Conservation (phyloP, 2,797 vertebrate genomes). For the Danio albolineatus region DNA sequence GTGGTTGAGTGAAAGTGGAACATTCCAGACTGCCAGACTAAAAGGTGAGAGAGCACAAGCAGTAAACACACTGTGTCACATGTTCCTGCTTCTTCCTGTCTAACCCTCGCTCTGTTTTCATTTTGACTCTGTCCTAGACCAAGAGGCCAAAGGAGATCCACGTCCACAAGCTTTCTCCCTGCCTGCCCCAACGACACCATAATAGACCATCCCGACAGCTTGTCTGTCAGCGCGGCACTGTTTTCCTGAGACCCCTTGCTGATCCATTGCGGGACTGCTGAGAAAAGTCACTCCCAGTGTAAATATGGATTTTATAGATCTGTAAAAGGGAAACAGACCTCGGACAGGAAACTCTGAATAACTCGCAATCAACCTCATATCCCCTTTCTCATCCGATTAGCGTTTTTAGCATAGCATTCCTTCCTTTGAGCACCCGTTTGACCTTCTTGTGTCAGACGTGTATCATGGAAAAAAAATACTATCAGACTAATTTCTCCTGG, state of each 20-base stretch:
- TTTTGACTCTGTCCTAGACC: constrained; percentile 11
- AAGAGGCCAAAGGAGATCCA: constrained; percentile 10
- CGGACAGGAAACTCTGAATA: constrained; percentile 36
- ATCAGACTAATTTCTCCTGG: constrained; percentile 61
- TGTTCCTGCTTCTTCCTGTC: constrained; percentile 30
- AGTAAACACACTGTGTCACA: constrained; percentile 51
- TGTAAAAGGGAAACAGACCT: constrained; percentile 40
- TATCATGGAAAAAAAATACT: constrained; percentile 62
- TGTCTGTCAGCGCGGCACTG: constrained; percentile 23
- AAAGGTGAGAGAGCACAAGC: constrained; percentile 54
- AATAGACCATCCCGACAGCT: background rate
- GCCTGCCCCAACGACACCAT: background rate
- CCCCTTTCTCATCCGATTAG: constrained; percentile 35
- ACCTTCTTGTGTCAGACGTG: constrained; percentile 49
- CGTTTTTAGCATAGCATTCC: constrained; percentile 40
- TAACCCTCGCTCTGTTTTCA: constrained; percentile 30
- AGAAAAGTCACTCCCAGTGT: constrained; percentile 18
- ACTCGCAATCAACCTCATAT: constrained; percentile 17
- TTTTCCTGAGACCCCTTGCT: constrained; percentile 16
- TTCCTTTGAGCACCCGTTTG: constrained; percentile 46
- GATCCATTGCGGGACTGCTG: background rate
- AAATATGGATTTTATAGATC: constrained; percentile 37
- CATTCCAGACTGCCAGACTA: constrained; percentile 54
- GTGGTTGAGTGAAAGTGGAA: constrained; percentile 38
- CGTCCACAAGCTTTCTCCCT: background rate